Percentiles rank a stretch among this genome's conserved stretches.
These are phyloP conservation scores for Sussaba pulchella DNA, from an alignment of 2,888 invertebrate genomes.

Conservation along the genomic window DNA sequence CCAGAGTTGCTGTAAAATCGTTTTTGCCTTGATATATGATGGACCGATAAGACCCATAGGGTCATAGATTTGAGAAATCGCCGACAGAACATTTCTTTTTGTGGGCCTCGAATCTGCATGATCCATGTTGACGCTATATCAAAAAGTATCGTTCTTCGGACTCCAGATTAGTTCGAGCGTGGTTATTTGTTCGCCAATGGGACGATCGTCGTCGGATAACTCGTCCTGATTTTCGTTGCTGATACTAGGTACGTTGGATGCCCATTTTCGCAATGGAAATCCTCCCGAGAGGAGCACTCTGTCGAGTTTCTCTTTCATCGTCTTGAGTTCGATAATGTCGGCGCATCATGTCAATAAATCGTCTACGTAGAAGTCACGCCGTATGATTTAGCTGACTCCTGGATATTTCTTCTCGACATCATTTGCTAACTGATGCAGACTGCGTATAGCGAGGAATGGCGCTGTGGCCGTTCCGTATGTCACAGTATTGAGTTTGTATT, in stretches of 20 bases:
- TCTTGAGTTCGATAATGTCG: not conserved
- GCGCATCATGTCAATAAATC: constrained; percentile 6
- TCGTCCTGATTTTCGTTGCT: not conserved
- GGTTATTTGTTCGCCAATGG: not conserved
- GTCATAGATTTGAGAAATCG: constrained; percentile 71
- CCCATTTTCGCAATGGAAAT: constrained; percentile 32
- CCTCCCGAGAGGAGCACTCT: constrained; percentile 9
- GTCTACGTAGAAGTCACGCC: constrained; percentile 10
- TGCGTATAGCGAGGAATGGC: constrained; percentile 17
- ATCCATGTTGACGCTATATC: not conserved
- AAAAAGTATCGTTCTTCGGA: too few relatives aligned
- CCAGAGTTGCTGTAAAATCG: constrained; percentile 57
- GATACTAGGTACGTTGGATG: constrained; percentile 1
- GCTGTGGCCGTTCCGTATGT: constrained; percentile 13
- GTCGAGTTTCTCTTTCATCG: not conserved
- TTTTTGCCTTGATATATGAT: constrained; percentile 65
- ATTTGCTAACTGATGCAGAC: constrained; percentile 3
- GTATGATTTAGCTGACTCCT: not conserved
- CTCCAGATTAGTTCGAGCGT: not conserved
- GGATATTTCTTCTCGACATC: not conserved
- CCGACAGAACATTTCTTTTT: constrained; percentile 48
- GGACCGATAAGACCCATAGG: constrained; percentile 71
- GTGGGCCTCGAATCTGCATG: constrained; percentile 15
- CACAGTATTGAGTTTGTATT: not conserved
- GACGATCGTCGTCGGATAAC: not conserved